These are phyloP conservation scores for Dreissena polymorpha DNA, from an alignment of 1,140 invertebrate species.

Conservation along the genomic window DNA sequence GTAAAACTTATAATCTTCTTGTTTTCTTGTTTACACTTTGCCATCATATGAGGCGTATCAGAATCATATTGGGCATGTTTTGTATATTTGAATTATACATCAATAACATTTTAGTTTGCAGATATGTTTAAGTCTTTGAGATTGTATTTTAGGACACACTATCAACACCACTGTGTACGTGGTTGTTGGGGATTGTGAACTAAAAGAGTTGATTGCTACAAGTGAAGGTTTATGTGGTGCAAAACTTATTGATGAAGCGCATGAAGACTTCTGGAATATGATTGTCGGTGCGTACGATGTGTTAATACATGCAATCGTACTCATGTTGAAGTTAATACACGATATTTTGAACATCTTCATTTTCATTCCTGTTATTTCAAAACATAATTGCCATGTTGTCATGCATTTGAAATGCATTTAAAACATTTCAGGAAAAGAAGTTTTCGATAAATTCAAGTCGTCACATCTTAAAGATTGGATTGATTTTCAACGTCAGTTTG, in stretches of 20 bases:
- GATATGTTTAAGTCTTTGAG: not conserved
- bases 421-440: not conserved
- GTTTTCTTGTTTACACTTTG: no score
- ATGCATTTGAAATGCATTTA: not conserved
- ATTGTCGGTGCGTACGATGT: constrained; percentile 18
- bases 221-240: constrained; percentile 23
- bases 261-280: not conserved
- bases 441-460: constrained; percentile 13
- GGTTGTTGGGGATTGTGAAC: constrained; percentile 7
- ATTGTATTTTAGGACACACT: constrained; percentile 10
- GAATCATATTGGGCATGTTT: no score
- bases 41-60: no score
- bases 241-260: constrained; percentile 9
- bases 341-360: not conserved
- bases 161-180: constrained; percentile 20
- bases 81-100: no score
- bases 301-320: not conserved
- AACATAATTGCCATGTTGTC: not conserved
- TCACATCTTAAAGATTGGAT: constrained; percentile 6
- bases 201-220: constrained; percentile 17
- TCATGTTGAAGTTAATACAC: not conserved
- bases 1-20: not conserved
- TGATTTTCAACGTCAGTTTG: constrained; percentile 49
- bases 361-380: not conserved
- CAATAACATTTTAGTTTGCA: no score